phyloP scores from a whole-genome alignment of 2,888 invertebrate genomes.

The Pelosia muscerda region DNA sequence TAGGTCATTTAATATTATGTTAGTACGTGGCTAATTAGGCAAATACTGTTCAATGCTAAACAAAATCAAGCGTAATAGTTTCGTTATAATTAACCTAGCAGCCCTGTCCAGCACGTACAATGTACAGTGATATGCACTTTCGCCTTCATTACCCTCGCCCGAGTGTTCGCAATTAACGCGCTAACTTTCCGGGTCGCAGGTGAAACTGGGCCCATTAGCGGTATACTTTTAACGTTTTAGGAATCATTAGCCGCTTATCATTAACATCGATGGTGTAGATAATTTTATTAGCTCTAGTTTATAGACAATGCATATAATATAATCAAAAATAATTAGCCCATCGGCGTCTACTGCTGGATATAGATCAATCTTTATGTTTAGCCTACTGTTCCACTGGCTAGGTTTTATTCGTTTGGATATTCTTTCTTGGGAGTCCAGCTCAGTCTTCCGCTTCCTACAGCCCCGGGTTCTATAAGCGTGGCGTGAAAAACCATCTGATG shows the following conservation, averaged over 20 bases:
- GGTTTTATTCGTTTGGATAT: too few species aligned
- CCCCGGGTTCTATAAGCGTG: too few species aligned
- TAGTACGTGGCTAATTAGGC: neutral
- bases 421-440: too few species aligned
- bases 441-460: too few species aligned
- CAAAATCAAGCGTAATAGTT: neutral
- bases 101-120: slow-evolving; percentile 50
- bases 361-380: too few species aligned
- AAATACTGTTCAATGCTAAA: neutral
- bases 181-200: slow-evolving; percentile 73
- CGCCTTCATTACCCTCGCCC: slow-evolving; percentile 68
- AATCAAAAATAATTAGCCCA: too few species aligned
- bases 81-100: slow-evolving; percentile 25
- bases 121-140: slow-evolving; percentile 75
- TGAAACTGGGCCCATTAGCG: slow-evolving; percentile 67
- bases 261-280: slow-evolving; percentile 36
- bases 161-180: slow-evolving; percentile 74
- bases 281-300: slow-evolving; percentile 27
- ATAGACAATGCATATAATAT: neutral
- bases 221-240: slow-evolving; percentile 63
- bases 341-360: too few species aligned
- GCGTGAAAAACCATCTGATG: too few species aligned
- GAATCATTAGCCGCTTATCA: slow-evolving; percentile 47
- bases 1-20: too few species aligned
- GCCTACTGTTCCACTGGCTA: too few species aligned